These are phyloP conservation scores for Psittacula derbiana DNA, from an alignment of 2,797 vertebrate species.

Conservation along the genomic window DNA sequence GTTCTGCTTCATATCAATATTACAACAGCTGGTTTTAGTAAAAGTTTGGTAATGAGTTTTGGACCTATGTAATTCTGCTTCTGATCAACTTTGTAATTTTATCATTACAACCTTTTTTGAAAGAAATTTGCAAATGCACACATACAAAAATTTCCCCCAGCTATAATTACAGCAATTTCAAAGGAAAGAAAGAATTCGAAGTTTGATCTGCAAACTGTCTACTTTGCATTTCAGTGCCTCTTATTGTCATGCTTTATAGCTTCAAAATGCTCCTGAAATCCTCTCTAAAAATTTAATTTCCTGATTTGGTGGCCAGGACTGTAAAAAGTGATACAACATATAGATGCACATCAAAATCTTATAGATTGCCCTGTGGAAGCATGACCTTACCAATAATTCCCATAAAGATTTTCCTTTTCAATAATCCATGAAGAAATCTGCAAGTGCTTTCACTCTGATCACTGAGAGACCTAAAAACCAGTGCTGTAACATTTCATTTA, in stretches of 20 bases:
- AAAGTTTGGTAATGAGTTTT: constrained; percentile 25
- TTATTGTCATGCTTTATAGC: neutral
- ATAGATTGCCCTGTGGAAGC: neutral
- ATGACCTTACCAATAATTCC: neutral
- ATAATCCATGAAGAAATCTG: neutral
- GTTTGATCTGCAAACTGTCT: neutral
- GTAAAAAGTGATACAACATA: neutral
- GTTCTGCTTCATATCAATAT: constrained; percentile 37
- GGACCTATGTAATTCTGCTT: neutral
- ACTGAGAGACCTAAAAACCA: neutral
- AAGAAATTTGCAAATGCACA: neutral
- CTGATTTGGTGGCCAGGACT: neutral
- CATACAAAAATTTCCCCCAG: neutral
- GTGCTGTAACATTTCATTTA: neutral
- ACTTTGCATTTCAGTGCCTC: neutral
- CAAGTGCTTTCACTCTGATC: neutral
- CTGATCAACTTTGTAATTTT: constrained; percentile 23
- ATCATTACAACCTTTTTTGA: neutral
- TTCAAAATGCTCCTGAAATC: neutral
- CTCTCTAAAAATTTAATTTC: neutral
- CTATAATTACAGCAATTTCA: neutral
- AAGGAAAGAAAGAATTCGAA: neutral
- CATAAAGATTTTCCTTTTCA: neutral
- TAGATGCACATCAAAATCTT: neutral
- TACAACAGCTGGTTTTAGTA: constrained; percentile 40